Percentiles rank a stretch among this genome's conserved stretches.
Conservation (phyloP, 2,797 vertebrate species). For the Squalus acanthias region DNA sequence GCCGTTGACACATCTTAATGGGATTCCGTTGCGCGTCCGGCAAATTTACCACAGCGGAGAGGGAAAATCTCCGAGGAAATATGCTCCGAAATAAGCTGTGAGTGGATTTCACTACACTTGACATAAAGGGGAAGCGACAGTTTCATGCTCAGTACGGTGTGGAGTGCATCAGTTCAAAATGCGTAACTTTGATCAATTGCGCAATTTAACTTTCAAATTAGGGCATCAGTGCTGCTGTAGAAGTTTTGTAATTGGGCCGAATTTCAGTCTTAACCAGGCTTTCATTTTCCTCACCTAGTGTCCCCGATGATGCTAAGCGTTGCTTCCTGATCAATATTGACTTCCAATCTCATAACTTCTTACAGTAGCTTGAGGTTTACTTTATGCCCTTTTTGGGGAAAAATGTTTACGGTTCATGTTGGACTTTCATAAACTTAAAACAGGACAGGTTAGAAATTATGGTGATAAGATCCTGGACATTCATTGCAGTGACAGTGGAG, state of each 20-base stretch:
- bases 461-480: not conserved
- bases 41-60: too few relatives aligned
- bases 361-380: not conserved
- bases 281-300: not conserved
- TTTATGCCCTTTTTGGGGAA: not conserved
- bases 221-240: not conserved
- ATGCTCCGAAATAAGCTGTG: not conserved
- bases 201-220: not conserved
- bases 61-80: not conserved
- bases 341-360: not conserved
- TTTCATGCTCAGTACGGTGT: not conserved
- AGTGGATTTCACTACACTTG: too few relatives aligned
- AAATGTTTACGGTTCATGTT: not conserved
- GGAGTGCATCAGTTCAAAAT: not conserved
- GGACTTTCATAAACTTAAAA: not conserved
- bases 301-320: not conserved
- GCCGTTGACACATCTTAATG: not conserved
- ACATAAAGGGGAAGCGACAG: not conserved
- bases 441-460: not conserved
- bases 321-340: not conserved
- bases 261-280: not conserved
- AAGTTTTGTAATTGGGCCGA: not conserved
- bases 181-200: not conserved
- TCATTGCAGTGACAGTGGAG: not conserved
- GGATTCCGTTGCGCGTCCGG: not conserved